Evolutionary conservation across 2,113 vertebrate species (phyloP).

Genomic region (Empidonax alnorum): DNA sequence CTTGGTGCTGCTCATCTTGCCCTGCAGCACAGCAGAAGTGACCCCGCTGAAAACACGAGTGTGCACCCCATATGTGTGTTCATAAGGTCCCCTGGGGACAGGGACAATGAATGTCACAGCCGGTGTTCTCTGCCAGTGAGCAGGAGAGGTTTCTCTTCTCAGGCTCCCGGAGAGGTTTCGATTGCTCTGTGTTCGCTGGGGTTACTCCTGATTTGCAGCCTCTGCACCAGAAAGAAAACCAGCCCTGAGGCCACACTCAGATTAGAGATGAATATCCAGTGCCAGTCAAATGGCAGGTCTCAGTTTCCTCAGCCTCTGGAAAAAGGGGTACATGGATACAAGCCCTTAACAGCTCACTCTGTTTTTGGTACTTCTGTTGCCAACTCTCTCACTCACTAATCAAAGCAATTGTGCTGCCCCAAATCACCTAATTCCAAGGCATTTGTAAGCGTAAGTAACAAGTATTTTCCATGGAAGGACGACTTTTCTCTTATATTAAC

Average conservation of each 20-base stretch:
- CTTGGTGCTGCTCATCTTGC: neutral
- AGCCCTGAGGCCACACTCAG: neutral
- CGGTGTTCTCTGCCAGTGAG: neutral
- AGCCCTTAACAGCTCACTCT: neutral
- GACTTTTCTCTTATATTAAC: slow-evolving; percentile 13
- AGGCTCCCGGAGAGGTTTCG: neutral
- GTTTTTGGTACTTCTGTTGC: neutral
- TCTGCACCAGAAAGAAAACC: neutral
- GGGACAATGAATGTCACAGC: rapidly evolving
- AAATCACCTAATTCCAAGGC: slow-evolving; percentile 4
- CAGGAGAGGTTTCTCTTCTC: neutral
- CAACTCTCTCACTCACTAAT: neutral
- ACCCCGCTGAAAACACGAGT: neutral
- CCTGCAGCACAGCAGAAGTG: slow-evolving; percentile 13
- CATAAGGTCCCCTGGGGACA: neutral
- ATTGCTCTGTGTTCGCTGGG: neutral
- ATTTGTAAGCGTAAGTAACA: slow-evolving; percentile 24
- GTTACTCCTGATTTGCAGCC: neutral
- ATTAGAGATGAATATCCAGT: neutral
- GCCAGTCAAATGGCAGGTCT: neutral
- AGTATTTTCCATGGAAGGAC: slow-evolving; percentile 41
- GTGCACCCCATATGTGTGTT: neutral
- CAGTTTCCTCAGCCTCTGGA: neutral
- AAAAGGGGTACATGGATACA: neutral
- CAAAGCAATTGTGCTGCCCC: neutral